phyloP scores from a whole-genome alignment of 2,113 vertebrate species.

The western clawed frog (Xenopus tropicalis) region UCB_Xtro_10.0 CM004447.2:94147001-94147500 shows the following conservation, averaged over 20 bases:
- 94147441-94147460: constrained; percentile 27
- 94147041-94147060: too few species aligned
- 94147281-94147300: constrained; percentile 55
- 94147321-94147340: constrained; percentile 46
- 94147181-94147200: too few species aligned
- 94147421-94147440: constrained; percentile 24
- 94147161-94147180: too few species aligned
- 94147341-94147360: constrained; percentile 49
- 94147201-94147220: too few species aligned
- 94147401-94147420: constrained; percentile 29
- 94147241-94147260: constrained; percentile 46
- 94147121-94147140: too few species aligned
- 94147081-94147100: too few species aligned
- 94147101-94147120: too few species aligned
- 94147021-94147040: too few species aligned
- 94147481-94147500: neutral
- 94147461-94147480: constrained; percentile 5
- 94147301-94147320: constrained; percentile 45
- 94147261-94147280: constrained; percentile 48
- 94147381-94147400: constrained; percentile 30
- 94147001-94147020: too few species aligned
- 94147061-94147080: too few species aligned
- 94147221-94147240: constrained; percentile 4
- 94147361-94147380: constrained; percentile 47
- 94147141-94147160: too few species aligned